A percentile compares a stretch with the other conserved stretches of the same genome.
Evolutionary conservation across 2,888 invertebrate genomes (phyloP).

Genomic region (Dryococelus australis): DNA sequence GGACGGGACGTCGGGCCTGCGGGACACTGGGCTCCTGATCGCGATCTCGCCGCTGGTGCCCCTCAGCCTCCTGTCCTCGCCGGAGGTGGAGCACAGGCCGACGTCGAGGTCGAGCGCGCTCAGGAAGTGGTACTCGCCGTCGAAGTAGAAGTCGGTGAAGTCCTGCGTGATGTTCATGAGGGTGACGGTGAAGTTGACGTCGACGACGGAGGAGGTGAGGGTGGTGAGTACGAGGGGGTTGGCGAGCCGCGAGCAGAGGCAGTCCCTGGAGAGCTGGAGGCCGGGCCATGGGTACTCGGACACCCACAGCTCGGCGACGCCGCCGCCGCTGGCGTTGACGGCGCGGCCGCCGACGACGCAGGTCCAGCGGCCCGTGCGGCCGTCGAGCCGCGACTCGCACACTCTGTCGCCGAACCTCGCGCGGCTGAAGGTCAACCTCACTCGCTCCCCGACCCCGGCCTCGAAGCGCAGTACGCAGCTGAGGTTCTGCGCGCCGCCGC

Average conservation of each 20-base stretch:
- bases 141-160: conserved; percentile 80
- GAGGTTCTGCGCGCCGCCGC: conserved; percentile 79
- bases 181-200: conserved; percentile 76
- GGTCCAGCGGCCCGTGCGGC: conserved; percentile 71
- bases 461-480: conserved; percentile 80
- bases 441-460: conserved; percentile 70
- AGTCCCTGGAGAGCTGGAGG: conserved; percentile 73
- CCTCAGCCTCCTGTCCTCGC: conserved; percentile 70
- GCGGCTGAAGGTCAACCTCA: conserved; percentile 73
- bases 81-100: conserved; percentile 65
- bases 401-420: conserved; percentile 74
- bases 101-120: conserved; percentile 63
- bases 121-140: conserved; percentile 60
- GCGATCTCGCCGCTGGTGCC: conserved; percentile 79
- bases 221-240: conserved; percentile 72
- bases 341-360: too few relatives aligned
- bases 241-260: conserved; percentile 74
- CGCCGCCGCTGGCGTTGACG: conserved; percentile 48
- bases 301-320: conserved; percentile 67
- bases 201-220: conserved; percentile 73
- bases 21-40: conserved; percentile 64
- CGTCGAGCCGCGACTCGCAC: conserved; percentile 72
- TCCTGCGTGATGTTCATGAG: conserved; percentile 84
- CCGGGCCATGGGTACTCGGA: conserved; percentile 76
- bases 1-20: conserved; percentile 39